Conservation (phyloP, 2,888 invertebrate genomes). For the Hyposoter dolosus region DNA sequence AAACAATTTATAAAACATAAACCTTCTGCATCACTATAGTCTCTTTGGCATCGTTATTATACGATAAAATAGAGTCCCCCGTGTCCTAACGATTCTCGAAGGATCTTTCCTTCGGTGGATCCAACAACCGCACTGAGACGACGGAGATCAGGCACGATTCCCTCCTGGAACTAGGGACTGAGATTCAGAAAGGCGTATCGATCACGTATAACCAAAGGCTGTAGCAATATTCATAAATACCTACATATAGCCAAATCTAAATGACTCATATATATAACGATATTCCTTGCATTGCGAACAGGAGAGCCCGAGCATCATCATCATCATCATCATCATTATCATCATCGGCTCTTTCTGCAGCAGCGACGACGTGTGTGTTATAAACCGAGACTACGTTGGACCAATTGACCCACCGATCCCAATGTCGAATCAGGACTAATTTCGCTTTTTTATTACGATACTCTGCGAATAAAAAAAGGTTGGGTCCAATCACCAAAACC, state of each 20-base stretch:
- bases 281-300: background rate
- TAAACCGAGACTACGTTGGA: constrained; percentile 58
- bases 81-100: constrained; percentile 77
- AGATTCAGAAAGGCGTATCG: constrained; percentile 38
- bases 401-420: constrained; percentile 60
- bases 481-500: constrained; percentile 57
- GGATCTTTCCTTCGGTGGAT: constrained; percentile 61
- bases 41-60: constrained; percentile 67
- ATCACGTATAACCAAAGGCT: background rate
- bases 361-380: constrained; percentile 30
- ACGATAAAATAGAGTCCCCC: constrained; percentile 76
- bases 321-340: constrained; percentile 42
- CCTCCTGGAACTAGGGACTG: background rate
- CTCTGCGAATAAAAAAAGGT: constrained; percentile 36
- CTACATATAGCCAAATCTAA: background rate
- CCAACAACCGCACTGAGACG: constrained; percentile 45
- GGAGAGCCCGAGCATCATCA: constrained; percentile 21
- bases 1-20: constrained; percentile 83
- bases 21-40: constrained; percentile 77
- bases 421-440: constrained; percentile 66
- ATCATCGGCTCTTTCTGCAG: constrained; percentile 46
- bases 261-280: constrained; percentile 20
- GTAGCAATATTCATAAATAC: background rate
- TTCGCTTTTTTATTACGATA: constrained; percentile 64
- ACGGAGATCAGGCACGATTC: constrained; percentile 30